Evolutionary conservation across 1,140 invertebrate species (phyloP), one percentile per base, ranked within the genome.

Genomic region (fruit fly (Drosophila melanogaster)): DNA sequence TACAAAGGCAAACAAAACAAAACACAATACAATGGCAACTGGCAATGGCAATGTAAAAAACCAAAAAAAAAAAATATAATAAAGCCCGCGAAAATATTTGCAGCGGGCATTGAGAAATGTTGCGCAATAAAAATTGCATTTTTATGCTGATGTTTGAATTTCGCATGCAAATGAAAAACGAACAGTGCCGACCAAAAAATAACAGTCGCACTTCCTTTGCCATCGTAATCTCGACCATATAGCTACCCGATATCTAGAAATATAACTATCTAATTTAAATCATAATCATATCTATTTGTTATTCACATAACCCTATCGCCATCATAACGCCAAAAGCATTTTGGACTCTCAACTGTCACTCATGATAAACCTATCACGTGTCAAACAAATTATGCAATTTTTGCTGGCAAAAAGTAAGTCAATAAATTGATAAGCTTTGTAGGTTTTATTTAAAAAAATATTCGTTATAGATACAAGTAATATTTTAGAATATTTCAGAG

Each of bases 81-180:
- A 89, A 86, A 86, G 73, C 80, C 84, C 84, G 84, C 84, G 84
- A 89, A 89, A 89, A 89, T 89, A 89, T 89, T 87, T 89, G 79
- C 84, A 89, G 73, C 84, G 80, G 67, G 84, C 84, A 83, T 87
- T 89, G 84, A 89, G 84, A 90, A 89, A 89, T 89, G 84, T 89
- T 84, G 84, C 64, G 84, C 84, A 89, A 89, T 89, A 89, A 89
- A 89, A 89, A 89, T 89, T 89, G 84, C 84, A 89, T 89, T 89
- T 89, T 89, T 89, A 89, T 89, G 84, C 84, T 89, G 84, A 89
- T 89, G 84, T 89, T 89, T 89, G 84, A 89, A 89, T 89, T 89
- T 89, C 65, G 73, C 80, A 89, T 89, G 84, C 84, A 89, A 89
- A 89, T 89, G 84, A 86, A 86, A 86, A 86, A 86, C 67, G 81